phyloP scores from a whole-genome alignment of 2,797 vertebrate genomes.

The Manis javanica region DNA sequence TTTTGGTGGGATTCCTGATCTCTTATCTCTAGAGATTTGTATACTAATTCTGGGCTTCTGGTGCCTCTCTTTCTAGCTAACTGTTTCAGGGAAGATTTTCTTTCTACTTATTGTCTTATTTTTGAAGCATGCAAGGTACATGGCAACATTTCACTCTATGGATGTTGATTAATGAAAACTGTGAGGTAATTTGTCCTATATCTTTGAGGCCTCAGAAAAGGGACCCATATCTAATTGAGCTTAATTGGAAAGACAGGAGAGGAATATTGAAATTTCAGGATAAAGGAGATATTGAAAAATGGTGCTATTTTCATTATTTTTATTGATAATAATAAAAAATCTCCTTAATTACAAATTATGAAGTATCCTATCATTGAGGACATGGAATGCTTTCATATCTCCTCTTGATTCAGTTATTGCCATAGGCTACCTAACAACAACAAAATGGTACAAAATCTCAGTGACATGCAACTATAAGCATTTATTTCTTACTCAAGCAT shows the following conservation, averaged over 20 bases:
- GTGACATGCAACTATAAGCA: background rate
- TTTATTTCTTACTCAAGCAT: background rate
- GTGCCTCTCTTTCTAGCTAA: background rate
- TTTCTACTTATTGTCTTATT: background rate
- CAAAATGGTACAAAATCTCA: background rate
- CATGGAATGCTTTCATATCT: background rate
- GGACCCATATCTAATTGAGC: background rate
- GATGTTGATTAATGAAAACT: constrained; percentile 31
- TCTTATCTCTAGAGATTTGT: background rate
- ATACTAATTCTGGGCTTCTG: constrained; percentile 43
- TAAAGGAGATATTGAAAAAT: constrained; percentile 41
- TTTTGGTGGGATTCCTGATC: constrained; percentile 5
- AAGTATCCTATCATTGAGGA: background rate
- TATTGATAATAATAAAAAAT: constrained; percentile 12
- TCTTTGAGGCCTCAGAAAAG: background rate
- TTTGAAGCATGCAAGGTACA: background rate
- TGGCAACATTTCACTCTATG: background rate
- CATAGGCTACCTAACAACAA: background rate
- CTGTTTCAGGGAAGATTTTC: background rate
- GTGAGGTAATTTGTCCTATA: background rate
- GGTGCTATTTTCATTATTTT: constrained; percentile 15
- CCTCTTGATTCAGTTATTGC: background rate
- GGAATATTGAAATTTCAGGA: constrained; percentile 19
- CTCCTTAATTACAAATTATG: background rate
- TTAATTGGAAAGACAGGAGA: background rate